Conservation (phyloP, 2,888 invertebrate genomes). For the Melitaea athalia region DNA sequence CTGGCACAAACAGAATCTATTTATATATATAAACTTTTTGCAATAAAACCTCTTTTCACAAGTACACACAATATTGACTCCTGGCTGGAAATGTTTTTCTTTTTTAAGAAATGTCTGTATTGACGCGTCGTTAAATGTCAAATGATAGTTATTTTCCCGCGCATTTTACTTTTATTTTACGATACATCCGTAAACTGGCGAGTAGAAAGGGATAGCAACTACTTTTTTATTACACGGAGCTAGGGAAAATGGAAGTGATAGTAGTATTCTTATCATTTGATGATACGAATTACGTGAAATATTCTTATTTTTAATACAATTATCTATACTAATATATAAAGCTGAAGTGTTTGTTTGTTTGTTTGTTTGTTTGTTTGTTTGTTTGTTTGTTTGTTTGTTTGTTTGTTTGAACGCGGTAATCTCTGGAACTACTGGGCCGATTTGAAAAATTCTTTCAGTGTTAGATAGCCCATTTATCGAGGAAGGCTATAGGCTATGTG, state of each 20-base stretch:
- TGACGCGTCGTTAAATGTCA: constrained; percentile 40
- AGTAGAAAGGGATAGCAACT: constrained; percentile 11
- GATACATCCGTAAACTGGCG: constrained; percentile 6
- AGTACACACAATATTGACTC: not conserved
- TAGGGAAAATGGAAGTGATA: not conserved
- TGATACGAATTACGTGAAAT: not conserved
- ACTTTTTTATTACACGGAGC: not conserved
- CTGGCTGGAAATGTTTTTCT: constrained; percentile 25
- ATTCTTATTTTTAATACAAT: no score
- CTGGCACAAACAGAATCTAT: constrained; percentile 8
- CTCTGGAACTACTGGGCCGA: no score
- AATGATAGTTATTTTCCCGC: constrained; percentile 52
- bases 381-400: no score
- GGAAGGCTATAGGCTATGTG: no score
- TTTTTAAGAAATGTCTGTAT: constrained; percentile 37
- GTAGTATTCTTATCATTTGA: not conserved
- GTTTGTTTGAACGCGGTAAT: no score
- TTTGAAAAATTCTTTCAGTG: no score
- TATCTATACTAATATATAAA: not conserved
- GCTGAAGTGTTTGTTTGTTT: no score
- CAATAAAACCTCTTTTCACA: not conserved
- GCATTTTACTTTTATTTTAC: constrained; percentile 48
- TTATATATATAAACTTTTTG: not conserved
- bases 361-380: no score
- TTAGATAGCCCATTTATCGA: no score